Evolutionary conservation across 1,140 invertebrate genomes (phyloP).

Genomic region (Portunus trituberculatus): DNA sequence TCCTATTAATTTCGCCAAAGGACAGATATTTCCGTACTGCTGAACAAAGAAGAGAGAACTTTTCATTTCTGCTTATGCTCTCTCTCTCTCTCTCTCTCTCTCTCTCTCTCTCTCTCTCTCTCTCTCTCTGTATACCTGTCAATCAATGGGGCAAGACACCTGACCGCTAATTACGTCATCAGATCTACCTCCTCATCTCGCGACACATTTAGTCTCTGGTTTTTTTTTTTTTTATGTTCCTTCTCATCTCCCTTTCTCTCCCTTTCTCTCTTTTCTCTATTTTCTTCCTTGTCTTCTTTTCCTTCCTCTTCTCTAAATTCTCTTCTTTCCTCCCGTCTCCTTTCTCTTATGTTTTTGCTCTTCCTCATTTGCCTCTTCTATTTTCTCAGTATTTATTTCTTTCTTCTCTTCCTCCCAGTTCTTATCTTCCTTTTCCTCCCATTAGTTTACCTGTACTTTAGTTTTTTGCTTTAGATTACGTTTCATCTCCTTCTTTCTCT

Average conservation of each 20-base stretch:
- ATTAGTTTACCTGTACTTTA: background rate
- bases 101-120: background rate
- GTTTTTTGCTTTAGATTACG: background rate
- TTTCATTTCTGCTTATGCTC: background rate
- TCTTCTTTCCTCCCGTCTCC: background rate
- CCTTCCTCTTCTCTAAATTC: background rate
- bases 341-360: background rate
- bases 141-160: too few relatives aligned
- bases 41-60: background rate
- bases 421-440: background rate
- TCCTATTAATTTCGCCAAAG: too few relatives aligned
- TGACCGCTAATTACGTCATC: too few relatives aligned
- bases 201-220: background rate
- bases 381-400: background rate
- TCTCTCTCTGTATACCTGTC: background rate
- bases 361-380: background rate
- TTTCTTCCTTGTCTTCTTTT: background rate
- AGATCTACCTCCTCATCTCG: background rate
- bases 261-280: background rate
- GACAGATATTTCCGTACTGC: too few relatives aligned
- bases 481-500: background rate
- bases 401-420: background rate
- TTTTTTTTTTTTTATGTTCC: background rate
- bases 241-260: background rate
- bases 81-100: conserved; percentile 37